phyloP scores from a whole-genome alignment of 2,113 vertebrate species.

The Mellivora capensis region DNA sequence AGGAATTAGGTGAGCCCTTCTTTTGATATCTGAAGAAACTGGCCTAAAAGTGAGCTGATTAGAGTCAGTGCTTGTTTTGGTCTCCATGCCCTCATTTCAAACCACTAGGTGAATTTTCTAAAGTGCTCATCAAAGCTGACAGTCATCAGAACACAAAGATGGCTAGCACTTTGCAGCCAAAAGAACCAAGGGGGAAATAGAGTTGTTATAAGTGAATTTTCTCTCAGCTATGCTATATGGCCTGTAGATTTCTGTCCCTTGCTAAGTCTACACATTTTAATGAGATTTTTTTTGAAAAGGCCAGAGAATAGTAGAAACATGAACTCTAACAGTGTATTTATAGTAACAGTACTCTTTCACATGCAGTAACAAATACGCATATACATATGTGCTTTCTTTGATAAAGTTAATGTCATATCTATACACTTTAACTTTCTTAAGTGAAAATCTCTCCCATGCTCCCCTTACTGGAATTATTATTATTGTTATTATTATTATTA shows the following conservation, averaged over 20 bases:
- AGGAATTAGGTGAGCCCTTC: background rate
- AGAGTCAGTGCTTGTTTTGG: background rate
- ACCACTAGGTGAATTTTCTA: background rate
- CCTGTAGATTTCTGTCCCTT: background rate
- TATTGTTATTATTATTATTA: too few relatives aligned
- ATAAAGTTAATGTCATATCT: background rate
- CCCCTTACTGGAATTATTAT: background rate
- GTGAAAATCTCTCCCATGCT: background rate
- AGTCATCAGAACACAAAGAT: background rate
- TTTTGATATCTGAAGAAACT: background rate
- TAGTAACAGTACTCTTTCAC: background rate
- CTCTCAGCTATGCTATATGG: background rate
- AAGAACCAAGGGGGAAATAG: fast-evolving
- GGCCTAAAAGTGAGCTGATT: background rate
- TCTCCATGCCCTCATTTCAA: background rate
- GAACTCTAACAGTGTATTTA: background rate
- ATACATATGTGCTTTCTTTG: background rate
- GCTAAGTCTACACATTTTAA: background rate
- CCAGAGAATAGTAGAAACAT: background rate
- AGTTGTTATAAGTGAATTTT: background rate
- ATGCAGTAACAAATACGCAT: background rate
- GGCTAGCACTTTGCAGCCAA: background rate
- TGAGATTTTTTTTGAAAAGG: background rate
- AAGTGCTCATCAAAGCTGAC: background rate
- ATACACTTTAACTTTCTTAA: background rate